Conservation (phyloP, 1,140 invertebrate genomes). For the Drosophila trapezifrons region DNA sequence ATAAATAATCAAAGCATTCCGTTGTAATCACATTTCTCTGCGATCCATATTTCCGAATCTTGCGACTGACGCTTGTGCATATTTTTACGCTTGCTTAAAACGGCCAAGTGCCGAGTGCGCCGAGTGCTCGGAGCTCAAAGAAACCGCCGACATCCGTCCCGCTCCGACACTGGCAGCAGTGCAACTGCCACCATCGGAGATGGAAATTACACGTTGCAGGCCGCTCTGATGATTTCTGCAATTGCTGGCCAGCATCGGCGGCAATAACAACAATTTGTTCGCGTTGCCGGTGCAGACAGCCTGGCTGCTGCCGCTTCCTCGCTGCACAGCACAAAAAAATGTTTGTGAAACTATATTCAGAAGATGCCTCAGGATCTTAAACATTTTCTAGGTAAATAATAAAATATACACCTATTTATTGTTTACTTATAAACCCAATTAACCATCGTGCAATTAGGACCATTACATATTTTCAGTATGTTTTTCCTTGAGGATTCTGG, state of each 20-base stretch:
- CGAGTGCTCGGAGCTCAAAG: slow-evolving; percentile 55
- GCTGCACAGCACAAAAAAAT: background rate
- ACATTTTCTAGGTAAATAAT: no score
- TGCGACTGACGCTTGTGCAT: slow-evolving; percentile 43
- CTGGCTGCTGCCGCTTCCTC: slow-evolving; percentile 58
- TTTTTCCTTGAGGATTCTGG: no score
- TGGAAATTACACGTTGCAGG: slow-evolving; percentile 70
- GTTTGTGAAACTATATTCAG: no score
- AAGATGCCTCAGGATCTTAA: no score
- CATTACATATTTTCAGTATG: no score
- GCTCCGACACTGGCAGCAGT: background rate
- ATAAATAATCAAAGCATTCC: slow-evolving; percentile 68
- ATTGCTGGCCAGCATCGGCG: slow-evolving; percentile 64
- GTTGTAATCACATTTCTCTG: slow-evolving; percentile 62
- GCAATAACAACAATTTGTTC: slow-evolving; percentile 49
- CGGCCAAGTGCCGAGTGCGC: slow-evolving; percentile 30
- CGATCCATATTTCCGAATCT: slow-evolving; percentile 31
- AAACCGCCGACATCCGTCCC: slow-evolving; percentile 45
- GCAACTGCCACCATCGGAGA: slow-evolving; percentile 52
- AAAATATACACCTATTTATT: no score
- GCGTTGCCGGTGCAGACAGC: slow-evolving; percentile 53
- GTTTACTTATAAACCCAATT: background rate
- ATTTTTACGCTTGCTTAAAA: slow-evolving; percentile 78
- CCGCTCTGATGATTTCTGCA: slow-evolving; percentile 77
- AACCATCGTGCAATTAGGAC: background rate